Evolutionary conservation across 2,797 vertebrate genomes (phyloP), one percentile per base, ranked within the genome.

Genomic region (Sphenodon punctatus): DNA sequence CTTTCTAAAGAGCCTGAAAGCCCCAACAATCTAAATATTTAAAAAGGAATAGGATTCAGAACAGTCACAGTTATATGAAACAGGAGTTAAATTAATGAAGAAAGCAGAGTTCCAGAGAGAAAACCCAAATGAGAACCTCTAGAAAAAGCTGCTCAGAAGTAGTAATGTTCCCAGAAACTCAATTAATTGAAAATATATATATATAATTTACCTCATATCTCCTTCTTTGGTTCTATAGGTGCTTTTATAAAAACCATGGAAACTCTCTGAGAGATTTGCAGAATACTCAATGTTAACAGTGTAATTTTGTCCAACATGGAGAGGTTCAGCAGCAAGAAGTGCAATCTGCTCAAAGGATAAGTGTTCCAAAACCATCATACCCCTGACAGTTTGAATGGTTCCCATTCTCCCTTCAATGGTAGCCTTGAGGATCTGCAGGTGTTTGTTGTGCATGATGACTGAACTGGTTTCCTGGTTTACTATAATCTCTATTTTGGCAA

Each of bases 221-320:
- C 97, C 98, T 2, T 92, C 93, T 59, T 88, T 95, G 75, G 96
- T 97, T 86, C 93, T 96, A 90, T 98, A 98, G 80, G 94, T 97
- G 94, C 98, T 97, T 91, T 97, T 98, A 89, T 99, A 99, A 91
- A 99, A 98, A 14, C 98, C 98, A 1, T 95, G 96, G 80, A 95
- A 98, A 84, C 92, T 97, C 68, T 97, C 94, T 0, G 98, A 99
- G 19, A 99, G 91, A 71, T 97, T 96, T 39, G 96, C 97, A 1
- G 91, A 64, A 22, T 97, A 99, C 39, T 93, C 90, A 65, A 98
- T 90, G 80, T 86, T 70, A 20, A 98, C 58, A 1, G 94, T 94
- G 79, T 98, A 98, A 8, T 30, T 92, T 23, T 88, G 83, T 2
- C 96, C 96, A 10, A 75, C 93, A 10, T 55, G 90, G 82, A 99